These are phyloP conservation scores for Lophura swinhoii DNA, from an alignment of 2,797 vertebrate genomes.

Conservation along the genomic window DNA sequence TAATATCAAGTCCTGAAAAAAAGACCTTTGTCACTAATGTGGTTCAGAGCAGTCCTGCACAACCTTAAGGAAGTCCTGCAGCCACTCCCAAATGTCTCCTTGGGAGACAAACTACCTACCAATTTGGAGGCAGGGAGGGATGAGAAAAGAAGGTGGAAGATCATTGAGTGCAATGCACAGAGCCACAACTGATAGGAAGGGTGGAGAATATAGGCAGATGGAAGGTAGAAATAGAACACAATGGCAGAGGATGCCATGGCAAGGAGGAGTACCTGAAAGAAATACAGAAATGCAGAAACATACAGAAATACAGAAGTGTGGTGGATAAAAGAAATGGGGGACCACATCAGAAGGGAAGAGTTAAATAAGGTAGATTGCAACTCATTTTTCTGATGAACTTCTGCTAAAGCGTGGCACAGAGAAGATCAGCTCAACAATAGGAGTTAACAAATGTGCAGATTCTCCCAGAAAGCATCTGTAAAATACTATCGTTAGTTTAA, in stretches of 20 bases:
- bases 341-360: not conserved
- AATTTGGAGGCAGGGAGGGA: accelerated
- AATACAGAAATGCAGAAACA: not conserved
- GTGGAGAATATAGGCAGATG: not conserved
- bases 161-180: not conserved
- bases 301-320: not conserved
- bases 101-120: accelerated
- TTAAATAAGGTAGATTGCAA: not conserved
- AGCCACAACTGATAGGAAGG: not conserved
- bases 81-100: accelerated
- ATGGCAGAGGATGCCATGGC: not conserved
- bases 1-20: not conserved
- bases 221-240: not conserved
- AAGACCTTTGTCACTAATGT: conserved; percentile 13
- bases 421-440: not conserved
- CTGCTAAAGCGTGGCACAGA: not conserved
- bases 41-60: not conserved
- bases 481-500: not conserved
- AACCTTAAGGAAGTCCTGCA: not conserved
- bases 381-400: not conserved
- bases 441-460: not conserved
- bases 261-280: not conserved
- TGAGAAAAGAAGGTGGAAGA: not conserved
- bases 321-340: not conserved
- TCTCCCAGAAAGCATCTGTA: not conserved